These are phyloP conservation scores for Manis crassicaudata DNA, from an alignment of 2,797 vertebrate genomes.

Conservation along the genomic window DNA sequence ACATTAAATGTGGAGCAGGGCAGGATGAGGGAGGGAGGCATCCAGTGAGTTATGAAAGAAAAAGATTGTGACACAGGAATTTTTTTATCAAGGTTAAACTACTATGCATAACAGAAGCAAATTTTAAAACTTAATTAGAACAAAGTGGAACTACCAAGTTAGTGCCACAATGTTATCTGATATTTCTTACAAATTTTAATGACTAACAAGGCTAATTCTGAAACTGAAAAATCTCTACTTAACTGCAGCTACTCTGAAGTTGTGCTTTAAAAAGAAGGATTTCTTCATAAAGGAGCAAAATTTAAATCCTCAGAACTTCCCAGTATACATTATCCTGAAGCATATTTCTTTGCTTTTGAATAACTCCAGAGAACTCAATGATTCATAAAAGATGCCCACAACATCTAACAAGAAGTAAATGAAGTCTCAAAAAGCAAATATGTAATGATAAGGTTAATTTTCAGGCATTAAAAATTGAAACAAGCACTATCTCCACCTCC, in stretches of 20 bases:
- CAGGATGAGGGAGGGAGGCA: neutral
- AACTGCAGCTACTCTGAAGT: neutral
- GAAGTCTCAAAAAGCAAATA: neutral
- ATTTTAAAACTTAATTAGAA: neutral
- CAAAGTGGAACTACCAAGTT: neutral
- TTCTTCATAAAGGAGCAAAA: neutral
- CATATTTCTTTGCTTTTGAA: neutral
- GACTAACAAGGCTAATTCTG: neutral
- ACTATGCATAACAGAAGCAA: neutral
- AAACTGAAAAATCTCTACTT: neutral
- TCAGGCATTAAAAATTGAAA: conserved; percentile 23
- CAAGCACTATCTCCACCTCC: too few species aligned
- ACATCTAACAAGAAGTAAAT: neutral
- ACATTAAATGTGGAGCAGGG: neutral
- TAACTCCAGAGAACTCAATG: conserved; percentile 8
- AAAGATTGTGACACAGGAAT: neutral
- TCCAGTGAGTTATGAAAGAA: neutral
- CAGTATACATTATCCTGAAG: neutral
- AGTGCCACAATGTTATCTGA: neutral
- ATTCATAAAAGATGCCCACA: neutral
- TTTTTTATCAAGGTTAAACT: neutral
- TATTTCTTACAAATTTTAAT: conserved; percentile 20
- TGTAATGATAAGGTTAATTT: neutral
- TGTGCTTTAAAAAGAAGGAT: neutral
- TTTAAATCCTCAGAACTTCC: neutral